Conservation (phyloP, 2,113 vertebrate species). For the Euleptes europaea region DNA sequence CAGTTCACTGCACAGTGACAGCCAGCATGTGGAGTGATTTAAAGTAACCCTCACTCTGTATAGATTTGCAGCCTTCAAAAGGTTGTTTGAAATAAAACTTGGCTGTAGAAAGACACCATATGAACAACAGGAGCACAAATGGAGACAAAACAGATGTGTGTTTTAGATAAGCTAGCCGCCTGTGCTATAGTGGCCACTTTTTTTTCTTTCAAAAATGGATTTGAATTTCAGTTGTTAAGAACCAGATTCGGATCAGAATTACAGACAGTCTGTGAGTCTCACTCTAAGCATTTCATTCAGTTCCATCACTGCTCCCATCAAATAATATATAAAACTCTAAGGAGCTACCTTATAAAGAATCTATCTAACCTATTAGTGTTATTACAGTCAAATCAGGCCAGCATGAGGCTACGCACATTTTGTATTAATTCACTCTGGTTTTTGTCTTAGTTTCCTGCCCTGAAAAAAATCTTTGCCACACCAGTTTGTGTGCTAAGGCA, state of each 20-base stretch:
- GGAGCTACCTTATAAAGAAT: not conserved
- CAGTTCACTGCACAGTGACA: constrained; percentile 10
- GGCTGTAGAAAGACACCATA: constrained; percentile 1
- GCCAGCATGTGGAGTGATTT: constrained; percentile 11
- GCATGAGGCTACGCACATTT: constrained; percentile 3
- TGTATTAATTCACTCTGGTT: not conserved
- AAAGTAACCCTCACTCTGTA: constrained; percentile 1
- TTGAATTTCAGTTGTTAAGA: constrained; percentile 21
- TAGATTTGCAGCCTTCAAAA: constrained; percentile 16
- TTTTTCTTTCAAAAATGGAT: not conserved
- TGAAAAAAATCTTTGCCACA: not conserved
- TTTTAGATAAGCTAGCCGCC: constrained; percentile 1
- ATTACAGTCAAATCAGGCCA: constrained; percentile 4
- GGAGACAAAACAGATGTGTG: constrained; percentile 26
- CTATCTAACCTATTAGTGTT: not conserved
- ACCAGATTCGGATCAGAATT: constrained; percentile 21
- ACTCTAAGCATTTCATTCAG: constrained; percentile 13
- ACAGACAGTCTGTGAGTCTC: not conserved
- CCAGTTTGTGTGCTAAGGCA: not conserved
- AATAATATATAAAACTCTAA: constrained; percentile 11
- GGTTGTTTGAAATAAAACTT: constrained; percentile 7
- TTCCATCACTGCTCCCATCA: not conserved
- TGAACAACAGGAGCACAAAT: constrained; percentile 20
- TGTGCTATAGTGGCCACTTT: not conserved
- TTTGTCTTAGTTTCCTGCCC: not conserved